phyloP scores from a whole-genome alignment of 2,888 invertebrate species.

The Gastracanthus pulcherrimus region DNA sequence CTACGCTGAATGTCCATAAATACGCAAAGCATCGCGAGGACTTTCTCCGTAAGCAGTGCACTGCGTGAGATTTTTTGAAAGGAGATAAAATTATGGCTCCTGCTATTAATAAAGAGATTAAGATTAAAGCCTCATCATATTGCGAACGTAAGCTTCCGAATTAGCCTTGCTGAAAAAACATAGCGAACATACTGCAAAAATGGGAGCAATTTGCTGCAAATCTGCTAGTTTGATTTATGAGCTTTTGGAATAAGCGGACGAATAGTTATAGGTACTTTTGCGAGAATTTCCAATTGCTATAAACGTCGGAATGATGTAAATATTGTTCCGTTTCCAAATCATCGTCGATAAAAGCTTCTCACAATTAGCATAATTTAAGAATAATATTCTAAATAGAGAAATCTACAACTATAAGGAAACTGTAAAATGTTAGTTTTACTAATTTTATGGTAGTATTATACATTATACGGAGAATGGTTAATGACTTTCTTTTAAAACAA shows the following conservation, averaged over 20 bases:
- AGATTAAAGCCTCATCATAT: neutral
- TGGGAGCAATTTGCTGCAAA: neutral
- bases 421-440: too few species aligned
- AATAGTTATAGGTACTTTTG: neutral
- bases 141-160: too few species aligned
- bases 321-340: neutral
- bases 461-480: too few species aligned
- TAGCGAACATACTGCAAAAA: neutral
- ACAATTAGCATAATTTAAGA: neutral
- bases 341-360: neutral
- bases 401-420: too few species aligned
- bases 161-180: neutral
- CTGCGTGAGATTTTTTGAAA: neutral
- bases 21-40: neutral
- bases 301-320: neutral
- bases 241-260: neutral
- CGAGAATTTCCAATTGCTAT: neutral
- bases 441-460: too few species aligned
- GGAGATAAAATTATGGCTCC: neutral
- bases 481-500: too few species aligned
- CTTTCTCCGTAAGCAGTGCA: conserved; percentile 2
- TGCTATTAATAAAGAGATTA: neutral
- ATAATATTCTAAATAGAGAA: neutral
- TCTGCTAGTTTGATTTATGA: neutral
- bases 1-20: neutral